Evolutionary conservation across 2,888 invertebrate species (phyloP).

Genomic region (Chydorus sphaericus): DNA sequence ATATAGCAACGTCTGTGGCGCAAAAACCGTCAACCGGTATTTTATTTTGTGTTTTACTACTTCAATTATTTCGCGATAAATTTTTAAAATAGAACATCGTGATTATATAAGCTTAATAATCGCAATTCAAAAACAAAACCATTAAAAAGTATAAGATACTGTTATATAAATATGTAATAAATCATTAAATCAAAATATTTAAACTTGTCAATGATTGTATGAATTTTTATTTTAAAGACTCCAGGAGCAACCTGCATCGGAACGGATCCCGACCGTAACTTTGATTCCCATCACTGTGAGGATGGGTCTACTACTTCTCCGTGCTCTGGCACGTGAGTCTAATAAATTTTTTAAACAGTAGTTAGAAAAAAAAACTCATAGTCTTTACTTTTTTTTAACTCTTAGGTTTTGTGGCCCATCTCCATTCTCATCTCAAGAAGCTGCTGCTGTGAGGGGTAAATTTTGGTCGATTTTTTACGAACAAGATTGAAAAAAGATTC

Average conservation of each 20-base stretch:
- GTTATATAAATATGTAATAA: too few relatives aligned
- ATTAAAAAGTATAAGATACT: too few relatives aligned
- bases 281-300: slow-evolving; percentile 22
- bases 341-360: neutral
- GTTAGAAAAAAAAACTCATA: too few relatives aligned
- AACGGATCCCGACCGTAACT: slow-evolving; percentile 24
- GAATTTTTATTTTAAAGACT: neutral
- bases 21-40: slow-evolving; percentile 22
- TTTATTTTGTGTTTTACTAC: too few relatives aligned
- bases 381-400: neutral
- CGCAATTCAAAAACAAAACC: too few relatives aligned
- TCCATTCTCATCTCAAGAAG: slow-evolving; percentile 31
- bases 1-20: slow-evolving; percentile 24
- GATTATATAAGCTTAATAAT: too few relatives aligned
- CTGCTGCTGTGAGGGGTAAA: slow-evolving; percentile 22
- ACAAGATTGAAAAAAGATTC: neutral
- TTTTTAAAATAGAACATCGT: too few relatives aligned
- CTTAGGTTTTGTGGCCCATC: slow-evolving; percentile 26
- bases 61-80: too few relatives aligned
- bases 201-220: neutral
- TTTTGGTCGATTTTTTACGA: neutral
- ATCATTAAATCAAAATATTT: slow-evolving; percentile 2
- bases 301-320: slow-evolving; percentile 24
- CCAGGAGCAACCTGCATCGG: slow-evolving; percentile 19
- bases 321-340: slow-evolving; percentile 25